Conservation (phyloP, 1,140 invertebrate species). For the Ylistrum balloti region DNA sequence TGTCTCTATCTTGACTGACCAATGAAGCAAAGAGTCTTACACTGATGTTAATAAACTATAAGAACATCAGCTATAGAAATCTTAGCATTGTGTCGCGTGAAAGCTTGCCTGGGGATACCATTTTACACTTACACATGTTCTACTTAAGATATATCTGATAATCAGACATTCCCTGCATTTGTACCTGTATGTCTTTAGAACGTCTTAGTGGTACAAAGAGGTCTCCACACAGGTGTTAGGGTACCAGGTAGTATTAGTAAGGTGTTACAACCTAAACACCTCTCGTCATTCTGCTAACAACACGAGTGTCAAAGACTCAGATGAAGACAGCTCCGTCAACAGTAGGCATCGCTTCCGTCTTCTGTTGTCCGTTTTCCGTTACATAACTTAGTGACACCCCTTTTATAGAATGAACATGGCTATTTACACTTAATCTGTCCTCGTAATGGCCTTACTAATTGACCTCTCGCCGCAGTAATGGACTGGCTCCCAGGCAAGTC, state of each 20-base stretch:
- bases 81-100: neutral
- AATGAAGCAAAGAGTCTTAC: neutral
- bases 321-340: neutral
- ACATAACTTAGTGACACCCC: neutral
- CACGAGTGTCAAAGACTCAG: neutral
- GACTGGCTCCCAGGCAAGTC: slow-evolving; percentile 13
- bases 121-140: neutral
- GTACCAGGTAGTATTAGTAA: neutral
- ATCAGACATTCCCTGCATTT: neutral
- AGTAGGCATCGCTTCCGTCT: neutral
- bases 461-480: slow-evolving; percentile 7
- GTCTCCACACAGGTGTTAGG: slow-evolving; percentile 15
- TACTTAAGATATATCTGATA: slow-evolving; percentile 40
- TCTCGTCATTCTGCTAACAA: neutral
- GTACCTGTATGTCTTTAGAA: neutral
- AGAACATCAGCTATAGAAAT: neutral
- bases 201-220: neutral
- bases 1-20: neutral
- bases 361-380: neutral
- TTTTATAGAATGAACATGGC: neutral
- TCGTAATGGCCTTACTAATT: slow-evolving; percentile 3
- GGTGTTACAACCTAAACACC: neutral
- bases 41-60: neutral
- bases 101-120: neutral
- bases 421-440: neutral